phyloP scores from a whole-genome alignment of 2,888 invertebrate species.

The Cephus pulcher region DNA sequence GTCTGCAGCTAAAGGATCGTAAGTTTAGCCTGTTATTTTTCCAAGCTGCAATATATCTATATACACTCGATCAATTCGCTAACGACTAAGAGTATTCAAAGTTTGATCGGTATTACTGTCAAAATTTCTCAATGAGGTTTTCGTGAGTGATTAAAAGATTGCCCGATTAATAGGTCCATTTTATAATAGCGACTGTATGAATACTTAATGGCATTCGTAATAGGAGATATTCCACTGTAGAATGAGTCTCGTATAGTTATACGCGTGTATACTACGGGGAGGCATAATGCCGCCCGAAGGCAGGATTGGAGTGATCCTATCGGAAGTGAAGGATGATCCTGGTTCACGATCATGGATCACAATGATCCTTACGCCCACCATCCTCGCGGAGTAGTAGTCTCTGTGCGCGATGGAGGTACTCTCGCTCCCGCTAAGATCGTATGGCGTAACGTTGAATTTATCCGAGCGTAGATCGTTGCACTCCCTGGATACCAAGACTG shows the following conservation, averaged over 20 bases:
- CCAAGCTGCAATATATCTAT: too few species aligned
- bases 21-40: too few species aligned
- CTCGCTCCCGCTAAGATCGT: constrained; percentile 19
- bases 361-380: constrained; percentile 50
- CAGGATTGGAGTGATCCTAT: constrained; percentile 25
- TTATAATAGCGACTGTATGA: too few species aligned
- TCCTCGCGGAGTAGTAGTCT: constrained; percentile 9
- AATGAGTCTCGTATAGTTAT: not conserved
- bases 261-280: not conserved
- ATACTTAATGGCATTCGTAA: too few species aligned
- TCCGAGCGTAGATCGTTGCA: constrained; percentile 27
- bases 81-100: too few species aligned
- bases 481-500: constrained; percentile 13
- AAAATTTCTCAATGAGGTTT: too few species aligned
- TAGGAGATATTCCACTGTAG: too few species aligned
- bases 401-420: constrained; percentile 6
- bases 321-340: constrained; percentile 52
- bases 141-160: too few species aligned
- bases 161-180: too few species aligned
- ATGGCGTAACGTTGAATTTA: constrained; percentile 29
- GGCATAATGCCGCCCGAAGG: not conserved
- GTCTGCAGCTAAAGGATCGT: too few species aligned
- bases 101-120: too few species aligned
- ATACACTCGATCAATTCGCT: too few species aligned
- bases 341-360: constrained; percentile 57